Base-by-base conservation (phyloP, 2,797 vertebrate species). In the Vespertilio murinus region DNA sequence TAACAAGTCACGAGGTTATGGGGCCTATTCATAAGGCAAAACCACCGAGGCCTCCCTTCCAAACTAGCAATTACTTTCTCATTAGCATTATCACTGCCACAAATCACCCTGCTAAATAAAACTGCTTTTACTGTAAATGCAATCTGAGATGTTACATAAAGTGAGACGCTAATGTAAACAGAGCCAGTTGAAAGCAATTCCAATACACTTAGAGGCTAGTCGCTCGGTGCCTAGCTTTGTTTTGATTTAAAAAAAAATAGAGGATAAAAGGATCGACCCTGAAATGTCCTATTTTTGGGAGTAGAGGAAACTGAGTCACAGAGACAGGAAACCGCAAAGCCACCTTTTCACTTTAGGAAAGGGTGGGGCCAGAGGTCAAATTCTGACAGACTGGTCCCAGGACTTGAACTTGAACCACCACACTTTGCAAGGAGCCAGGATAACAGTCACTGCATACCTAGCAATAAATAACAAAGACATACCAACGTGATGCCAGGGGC, bases 61-160 rank as follows among this genome's bases (percentile, higher is more conserved):
- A 84, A 89, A 65, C 42, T 45, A 86, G 30, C 25, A 80, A 33
- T 94, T 49, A 91, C 61, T 64, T 77, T 20, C 28, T 5, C 18
- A 40, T 59, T 45, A 71, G 75, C 59, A 35, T 73, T 40, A 83
- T 14, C 75, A 67, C 28, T 54, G 13, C 28, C 56, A 74, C 70
- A 84, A 91, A 54, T 92, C 38, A 95, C 64, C 23, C 0, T 54
- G 10, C 40, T 47, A 83, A 95, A 84, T 25, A 84, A 86, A 96
- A 45, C 35, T 52, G 56, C 25, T 74, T 96, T 91, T 33, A 64
- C 45, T 74, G 7, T 45, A 17, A 20, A 54, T 64, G 28, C 1
- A 73, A 16, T n/a, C 80, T 61, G 64, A 94, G 20, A 54, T 45
- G 84, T 89, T 45, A 71, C n/a, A 40, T 38, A 28, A 87, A 77